A percentile compares a stretch with the other conserved stretches of the same genome.
These are phyloP conservation scores for Microplitis manilae DNA, from an alignment of 2,888 invertebrate species.

Conservation along the genomic window DNA sequence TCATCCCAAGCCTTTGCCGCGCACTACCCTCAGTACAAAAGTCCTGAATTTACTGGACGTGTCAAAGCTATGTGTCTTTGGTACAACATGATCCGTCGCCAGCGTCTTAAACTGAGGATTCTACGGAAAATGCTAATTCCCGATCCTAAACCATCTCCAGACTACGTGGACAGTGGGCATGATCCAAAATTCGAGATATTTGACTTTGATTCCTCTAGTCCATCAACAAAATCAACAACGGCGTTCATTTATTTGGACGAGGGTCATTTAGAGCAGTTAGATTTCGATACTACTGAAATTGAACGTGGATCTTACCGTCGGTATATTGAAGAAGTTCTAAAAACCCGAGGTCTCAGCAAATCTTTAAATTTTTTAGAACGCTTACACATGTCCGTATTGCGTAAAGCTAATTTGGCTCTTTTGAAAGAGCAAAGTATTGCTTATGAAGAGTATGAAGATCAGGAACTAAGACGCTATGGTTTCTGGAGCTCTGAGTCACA, in stretches of 20 bases:
- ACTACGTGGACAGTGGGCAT: conserved; percentile 60
- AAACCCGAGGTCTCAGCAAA: conserved; percentile 88
- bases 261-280: conserved; percentile 56
- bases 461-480: conserved; percentile 79
- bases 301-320: conserved; percentile 74
- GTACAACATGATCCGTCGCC: conserved; percentile 91
- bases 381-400: conserved; percentile 79
- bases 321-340: conserved; percentile 90
- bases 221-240: conserved; percentile 58
- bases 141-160: conserved; percentile 42
- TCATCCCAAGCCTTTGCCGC: conserved; percentile 85
- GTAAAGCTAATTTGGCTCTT: conserved; percentile 81
- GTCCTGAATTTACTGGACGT: conserved; percentile 77
- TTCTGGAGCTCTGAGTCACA: conserved; percentile 84
- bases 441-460: conserved; percentile 68
- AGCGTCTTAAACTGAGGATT: conserved; percentile 85
- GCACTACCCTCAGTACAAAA: conserved; percentile 81
- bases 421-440: conserved; percentile 72
- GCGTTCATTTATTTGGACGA: conserved; percentile 56
- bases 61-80: conserved; percentile 90
- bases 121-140: conserved; percentile 79
- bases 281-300: conserved; percentile 64
- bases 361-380: conserved; percentile 85
- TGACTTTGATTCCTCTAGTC: conserved; percentile 58
- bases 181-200: conserved; percentile 44